These are phyloP conservation scores for Mellilla xanthometata DNA, from an alignment of 2,888 invertebrate species.

Conservation along the genomic window DNA sequence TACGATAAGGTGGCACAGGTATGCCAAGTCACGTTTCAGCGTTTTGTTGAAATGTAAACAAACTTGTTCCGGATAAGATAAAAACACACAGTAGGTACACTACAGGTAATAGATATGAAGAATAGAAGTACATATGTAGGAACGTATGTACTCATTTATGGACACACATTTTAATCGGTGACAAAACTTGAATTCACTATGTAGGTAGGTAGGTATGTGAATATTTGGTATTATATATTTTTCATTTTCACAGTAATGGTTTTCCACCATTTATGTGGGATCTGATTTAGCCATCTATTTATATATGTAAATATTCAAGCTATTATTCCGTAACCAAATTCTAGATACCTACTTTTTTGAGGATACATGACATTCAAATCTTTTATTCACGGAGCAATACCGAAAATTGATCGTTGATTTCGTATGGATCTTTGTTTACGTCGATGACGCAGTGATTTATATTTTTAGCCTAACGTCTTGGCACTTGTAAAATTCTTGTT, in stretches of 20 bases:
- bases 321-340: no score
- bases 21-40: slow-evolving; percentile 73
- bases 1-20: slow-evolving; percentile 72
- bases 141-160: no score
- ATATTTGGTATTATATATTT: no score
- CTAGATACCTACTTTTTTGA: no score
- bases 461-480: slow-evolving; percentile 19
- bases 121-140: slow-evolving; percentile 30
- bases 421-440: slow-evolving; percentile 19
- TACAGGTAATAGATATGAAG: slow-evolving; percentile 19
- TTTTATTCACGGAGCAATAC: background rate
- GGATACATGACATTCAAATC: no score
- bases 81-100: slow-evolving; percentile 58
- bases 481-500: slow-evolving; percentile 24
- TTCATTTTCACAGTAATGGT: no score
- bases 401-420: slow-evolving; percentile 3
- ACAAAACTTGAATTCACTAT: no score
- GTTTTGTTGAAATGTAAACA: slow-evolving; percentile 79
- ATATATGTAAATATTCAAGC: background rate
- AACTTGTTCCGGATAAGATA: slow-evolving; percentile 81
- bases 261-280: background rate
- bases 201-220: no score
- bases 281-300: slow-evolving; percentile 6
- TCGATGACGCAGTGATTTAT: slow-evolving; percentile 18
- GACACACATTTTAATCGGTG: no score